Conservation (phyloP, 2,797 vertebrate genomes). For the Taenioides sp. region DNA sequence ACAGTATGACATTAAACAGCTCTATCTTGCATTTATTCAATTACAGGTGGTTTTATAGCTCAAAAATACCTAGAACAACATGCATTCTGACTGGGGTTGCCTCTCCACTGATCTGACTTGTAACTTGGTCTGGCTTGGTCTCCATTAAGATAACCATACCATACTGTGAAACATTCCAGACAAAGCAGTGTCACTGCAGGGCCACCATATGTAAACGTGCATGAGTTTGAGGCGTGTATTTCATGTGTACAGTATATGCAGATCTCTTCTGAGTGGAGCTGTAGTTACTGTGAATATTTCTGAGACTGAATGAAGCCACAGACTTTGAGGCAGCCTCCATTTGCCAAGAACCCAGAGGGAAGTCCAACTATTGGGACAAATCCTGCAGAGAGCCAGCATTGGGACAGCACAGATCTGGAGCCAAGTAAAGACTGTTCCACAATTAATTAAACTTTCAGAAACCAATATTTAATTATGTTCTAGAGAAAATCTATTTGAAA, state of each 20-base stretch:
- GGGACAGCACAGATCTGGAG: neutral
- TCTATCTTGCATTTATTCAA: too few relatives aligned
- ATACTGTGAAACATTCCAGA: too few relatives aligned
- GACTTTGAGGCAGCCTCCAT: neutral
- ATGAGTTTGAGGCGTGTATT: neutral
- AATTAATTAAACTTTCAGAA: neutral
- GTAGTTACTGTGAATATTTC: neutral
- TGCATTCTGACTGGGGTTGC: too few relatives aligned
- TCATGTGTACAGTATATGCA: neutral
- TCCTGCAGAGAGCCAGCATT: neutral
- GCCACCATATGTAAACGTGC: neutral
- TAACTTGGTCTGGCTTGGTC: too few relatives aligned
- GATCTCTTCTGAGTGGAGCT: neutral
- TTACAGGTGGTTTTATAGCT: too few relatives aligned
- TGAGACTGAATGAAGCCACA: neutral
- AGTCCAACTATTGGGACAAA: conserved; percentile 6
- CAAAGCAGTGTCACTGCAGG: neutral
- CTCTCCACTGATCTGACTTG: too few relatives aligned
- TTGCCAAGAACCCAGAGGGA: conserved; percentile 3
- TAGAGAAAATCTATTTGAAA: neutral
- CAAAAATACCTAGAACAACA: too few relatives aligned
- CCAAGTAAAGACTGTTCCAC: neutral
- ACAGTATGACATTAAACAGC: too few relatives aligned
- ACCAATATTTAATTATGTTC: neutral
- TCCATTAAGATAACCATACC: too few relatives aligned